phyloP scores from a whole-genome alignment of 2,797 vertebrate genomes.

The Muscicapa striata region DNA sequence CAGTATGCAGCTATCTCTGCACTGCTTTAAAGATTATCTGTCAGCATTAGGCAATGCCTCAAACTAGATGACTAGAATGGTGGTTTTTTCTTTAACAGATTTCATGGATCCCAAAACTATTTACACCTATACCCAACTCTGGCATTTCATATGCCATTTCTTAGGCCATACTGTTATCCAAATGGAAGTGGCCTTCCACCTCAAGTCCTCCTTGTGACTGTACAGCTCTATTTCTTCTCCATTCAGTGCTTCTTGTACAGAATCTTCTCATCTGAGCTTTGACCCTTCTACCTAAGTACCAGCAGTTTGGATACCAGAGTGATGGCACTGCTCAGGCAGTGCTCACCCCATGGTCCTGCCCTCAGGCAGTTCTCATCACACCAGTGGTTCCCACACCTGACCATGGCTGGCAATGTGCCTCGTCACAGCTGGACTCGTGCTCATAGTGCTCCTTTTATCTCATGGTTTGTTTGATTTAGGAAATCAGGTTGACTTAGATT shows the following conservation, averaged over 20 bases:
- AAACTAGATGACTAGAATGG: neutral
- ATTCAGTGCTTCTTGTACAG: neutral
- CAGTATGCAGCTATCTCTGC: neutral
- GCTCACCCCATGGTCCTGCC: neutral
- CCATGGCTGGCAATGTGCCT: neutral
- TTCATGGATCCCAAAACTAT: neutral
- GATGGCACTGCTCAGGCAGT: too few relatives aligned
- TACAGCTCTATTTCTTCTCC: neutral
- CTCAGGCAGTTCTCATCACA: neutral
- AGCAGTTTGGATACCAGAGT: neutral
- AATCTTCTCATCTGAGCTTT: neutral
- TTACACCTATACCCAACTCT: neutral
- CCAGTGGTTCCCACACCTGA: neutral
- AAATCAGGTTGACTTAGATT: neutral
- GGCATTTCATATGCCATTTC: neutral
- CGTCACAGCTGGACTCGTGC: fast-evolving
- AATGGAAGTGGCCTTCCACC: neutral
- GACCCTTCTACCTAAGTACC: neutral
- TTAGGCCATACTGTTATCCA: neutral
- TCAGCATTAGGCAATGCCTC: neutral
- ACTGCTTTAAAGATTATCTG: neutral
- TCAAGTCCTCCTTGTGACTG: neutral
- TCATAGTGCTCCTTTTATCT: neutral
- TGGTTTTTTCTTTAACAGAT: neutral
- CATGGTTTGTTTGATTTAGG: neutral